Conservation (phyloP, 2,888 invertebrate species). For the Seira ritae region DNA sequence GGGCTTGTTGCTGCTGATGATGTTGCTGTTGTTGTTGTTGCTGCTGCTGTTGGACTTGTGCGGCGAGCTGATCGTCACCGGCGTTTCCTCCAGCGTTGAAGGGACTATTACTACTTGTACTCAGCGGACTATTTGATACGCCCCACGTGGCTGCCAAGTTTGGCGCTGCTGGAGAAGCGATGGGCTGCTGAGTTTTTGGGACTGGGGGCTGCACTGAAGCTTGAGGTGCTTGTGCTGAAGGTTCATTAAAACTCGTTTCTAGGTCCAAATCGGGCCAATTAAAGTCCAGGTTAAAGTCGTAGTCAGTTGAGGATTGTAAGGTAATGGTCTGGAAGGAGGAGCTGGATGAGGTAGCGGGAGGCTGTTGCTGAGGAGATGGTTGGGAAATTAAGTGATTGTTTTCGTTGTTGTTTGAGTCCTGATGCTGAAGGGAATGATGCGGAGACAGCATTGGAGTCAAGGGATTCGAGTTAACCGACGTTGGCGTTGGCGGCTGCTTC, state of each 20-base stretch:
- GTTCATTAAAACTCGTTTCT: conserved; percentile 41
- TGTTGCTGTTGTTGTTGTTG: conserved; percentile 19
- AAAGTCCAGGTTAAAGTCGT: conserved; percentile 58
- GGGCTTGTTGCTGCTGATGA: not conserved
- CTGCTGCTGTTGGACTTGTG: conserved; percentile 11
- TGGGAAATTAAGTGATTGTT: conserved; percentile 35
- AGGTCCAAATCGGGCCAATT: conserved; percentile 66
- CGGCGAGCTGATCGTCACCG: not conserved
- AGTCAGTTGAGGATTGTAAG: conserved; percentile 58
- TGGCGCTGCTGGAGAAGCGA: conserved; percentile 58
- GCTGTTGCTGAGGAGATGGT: conserved; percentile 75
- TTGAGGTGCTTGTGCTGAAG: conserved; percentile 18
- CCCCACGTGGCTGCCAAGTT: conserved; percentile 67
- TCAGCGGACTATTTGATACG: conserved; percentile 40
- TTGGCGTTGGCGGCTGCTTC: conserved; percentile 67
- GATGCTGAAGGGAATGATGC: conserved; percentile 30
- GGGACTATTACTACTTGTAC: conserved; percentile 42
- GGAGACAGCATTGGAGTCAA: conserved; percentile 35
- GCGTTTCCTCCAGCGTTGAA: conserved; percentile 12
- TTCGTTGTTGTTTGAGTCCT: conserved; percentile 67
- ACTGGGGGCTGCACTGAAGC: conserved; percentile 35
- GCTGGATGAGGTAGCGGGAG: conserved; percentile 66
- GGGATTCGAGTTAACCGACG: conserved; percentile 1
- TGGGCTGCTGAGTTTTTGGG: conserved; percentile 26
- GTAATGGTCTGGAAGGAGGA: conserved; percentile 62